Evolutionary conservation across 1,140 invertebrate species (phyloP), one percentile per base, ranked within the genome.

Genomic region (Caenorhabditis remanei): DNA sequence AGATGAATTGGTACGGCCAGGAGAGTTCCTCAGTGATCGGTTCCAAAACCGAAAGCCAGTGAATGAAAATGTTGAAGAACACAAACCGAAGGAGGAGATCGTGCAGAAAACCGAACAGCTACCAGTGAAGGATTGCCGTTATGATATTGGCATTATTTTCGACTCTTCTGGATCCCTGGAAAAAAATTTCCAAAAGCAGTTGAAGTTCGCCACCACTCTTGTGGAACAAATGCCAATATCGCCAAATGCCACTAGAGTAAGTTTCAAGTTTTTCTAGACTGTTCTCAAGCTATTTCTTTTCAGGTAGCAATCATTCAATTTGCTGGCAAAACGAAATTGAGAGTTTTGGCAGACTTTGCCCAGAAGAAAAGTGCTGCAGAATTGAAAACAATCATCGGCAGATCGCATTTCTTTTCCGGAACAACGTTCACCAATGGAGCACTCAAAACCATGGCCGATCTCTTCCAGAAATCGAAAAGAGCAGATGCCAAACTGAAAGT

Each of bases 131-230:
- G 85, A 85, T 14, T 67, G 85, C 19, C 21, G 7, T 19, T 55
- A 55, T n/a, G 85, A 85, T 50, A 16, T 75, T 79, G 63, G 63
- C 58, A 75, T 85, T 16, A 67, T 85, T 43, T 85, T 85, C 41
- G 85, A 85, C 53, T 58, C 85, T 9, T 85, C 85, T 16, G 85
- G 85, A 24, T 85, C 85, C 6, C 7, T 63, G 32, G 50, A 75
- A 43, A 55, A 63, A 11, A 85, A 85, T n/a, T 85, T 85, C 53
- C 41, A 71, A n/a, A 55, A 40, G 21, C 85, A 85, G 67, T 32
- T 85, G 9, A 0, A 40, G 8, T 43, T 85, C 3, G 85, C 85
- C 0, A 75, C 8, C 24, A n/a, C 53, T 4, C 14, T 85, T 6
- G 65, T 85, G 1, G 32, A 85, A 11, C 63, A 85, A 19, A 53